A percentile compares a stretch with the other conserved stretches of the same genome.
Evolutionary conservation across 2,888 invertebrate genomes (phyloP).

Genomic region (Syrista parreyssii): DNA sequence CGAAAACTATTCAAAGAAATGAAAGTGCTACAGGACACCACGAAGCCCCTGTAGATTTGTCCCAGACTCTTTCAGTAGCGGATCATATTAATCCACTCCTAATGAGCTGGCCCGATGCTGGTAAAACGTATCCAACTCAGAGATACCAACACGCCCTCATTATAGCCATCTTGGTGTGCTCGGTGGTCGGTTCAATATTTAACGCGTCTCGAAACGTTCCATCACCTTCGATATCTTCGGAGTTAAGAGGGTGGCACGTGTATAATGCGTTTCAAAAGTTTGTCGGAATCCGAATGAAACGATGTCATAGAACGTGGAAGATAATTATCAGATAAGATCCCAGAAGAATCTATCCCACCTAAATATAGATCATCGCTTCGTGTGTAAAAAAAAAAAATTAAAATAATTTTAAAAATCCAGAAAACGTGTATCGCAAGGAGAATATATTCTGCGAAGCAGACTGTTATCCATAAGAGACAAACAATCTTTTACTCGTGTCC

Average conservation of each 20-base stretch:
- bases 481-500: background rate
- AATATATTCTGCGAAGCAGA: background rate
- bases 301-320: background rate
- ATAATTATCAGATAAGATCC: background rate
- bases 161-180: slow-evolving; percentile 27
- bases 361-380: background rate
- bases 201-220: slow-evolving; percentile 52
- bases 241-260: background rate
- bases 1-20: background rate
- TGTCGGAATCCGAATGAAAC: background rate
- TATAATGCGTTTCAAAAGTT: slow-evolving; percentile 19
- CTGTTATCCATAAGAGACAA: background rate
- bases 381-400: background rate
- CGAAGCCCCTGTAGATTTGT: slow-evolving; percentile 49
- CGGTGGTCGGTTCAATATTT: slow-evolving; percentile 54
- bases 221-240: slow-evolving; percentile 56
- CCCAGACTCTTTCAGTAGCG: slow-evolving; percentile 43
- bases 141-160: slow-evolving; percentile 42
- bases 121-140: slow-evolving; percentile 2
- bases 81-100: slow-evolving; percentile 62
- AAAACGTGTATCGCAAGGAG: background rate
- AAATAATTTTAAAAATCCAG: background rate
- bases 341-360: background rate
- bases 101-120: slow-evolving; percentile 50
- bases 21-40: background rate